These are phyloP conservation scores for Pyrgilauda ruficollis DNA, from an alignment of 2,113 vertebrate species.

Conservation along the genomic window DNA sequence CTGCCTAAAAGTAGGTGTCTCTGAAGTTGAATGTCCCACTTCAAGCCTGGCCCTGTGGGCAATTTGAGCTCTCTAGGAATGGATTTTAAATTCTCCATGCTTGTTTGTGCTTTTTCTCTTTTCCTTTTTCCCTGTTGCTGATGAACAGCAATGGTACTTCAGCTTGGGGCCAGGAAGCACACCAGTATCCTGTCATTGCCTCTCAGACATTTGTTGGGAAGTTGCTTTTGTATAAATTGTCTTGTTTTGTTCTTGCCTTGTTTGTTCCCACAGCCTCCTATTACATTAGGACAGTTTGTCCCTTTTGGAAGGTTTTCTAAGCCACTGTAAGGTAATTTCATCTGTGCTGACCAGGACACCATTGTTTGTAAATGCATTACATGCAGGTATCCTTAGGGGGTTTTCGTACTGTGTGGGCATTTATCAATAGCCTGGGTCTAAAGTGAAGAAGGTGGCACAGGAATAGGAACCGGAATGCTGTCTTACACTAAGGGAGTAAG, in stretches of 20 bases:
- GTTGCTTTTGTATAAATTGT: conserved; percentile 51
- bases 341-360: conserved; percentile 23
- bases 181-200: conserved; percentile 32
- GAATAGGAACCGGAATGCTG: background rate
- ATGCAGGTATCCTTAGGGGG: background rate
- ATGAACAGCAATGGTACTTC: background rate
- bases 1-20: background rate
- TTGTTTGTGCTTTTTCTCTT: background rate
- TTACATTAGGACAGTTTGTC: conserved; percentile 49
- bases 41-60: background rate
- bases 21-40: background rate
- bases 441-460: background rate
- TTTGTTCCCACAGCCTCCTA: conserved; percentile 62
- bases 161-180: conserved; percentile 32
- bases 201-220: conserved; percentile 25
- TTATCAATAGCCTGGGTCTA: background rate
- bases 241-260: conserved; percentile 42
- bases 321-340: conserved; percentile 32
- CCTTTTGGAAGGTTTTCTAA: conserved; percentile 15
- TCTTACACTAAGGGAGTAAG: background rate
- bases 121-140: background rate
- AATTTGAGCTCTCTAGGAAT: background rate
- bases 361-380: background rate
- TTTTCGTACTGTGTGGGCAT: background rate
- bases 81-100: background rate